phyloP scores from a whole-genome alignment of 1,140 invertebrate genomes.

The Rhysida immarginata region DNA sequence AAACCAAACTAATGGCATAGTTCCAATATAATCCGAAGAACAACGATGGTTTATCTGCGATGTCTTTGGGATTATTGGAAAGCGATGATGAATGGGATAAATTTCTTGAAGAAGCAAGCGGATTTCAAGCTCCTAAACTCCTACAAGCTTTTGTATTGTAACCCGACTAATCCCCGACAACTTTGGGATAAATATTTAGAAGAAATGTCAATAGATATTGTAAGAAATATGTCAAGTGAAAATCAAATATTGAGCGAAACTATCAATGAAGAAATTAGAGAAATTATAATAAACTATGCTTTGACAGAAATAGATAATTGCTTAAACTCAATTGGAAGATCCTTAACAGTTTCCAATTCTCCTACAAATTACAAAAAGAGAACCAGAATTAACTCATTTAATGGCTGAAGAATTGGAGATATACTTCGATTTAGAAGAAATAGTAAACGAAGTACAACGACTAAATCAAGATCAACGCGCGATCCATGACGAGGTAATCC shows the following conservation, averaged over 20 bases:
- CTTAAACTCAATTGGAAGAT: too few relatives aligned
- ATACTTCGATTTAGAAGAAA: neutral
- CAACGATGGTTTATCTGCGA: conserved; percentile 22
- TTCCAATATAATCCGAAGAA: neutral
- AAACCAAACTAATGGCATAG: neutral
- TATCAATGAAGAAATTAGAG: neutral
- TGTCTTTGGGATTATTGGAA: conserved; percentile 23
- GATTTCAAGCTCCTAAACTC: conserved; percentile 25
- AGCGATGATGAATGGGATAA: conserved; percentile 27
- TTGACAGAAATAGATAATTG: neutral
- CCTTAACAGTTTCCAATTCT: conserved; percentile 21
- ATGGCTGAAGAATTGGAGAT: neutral
- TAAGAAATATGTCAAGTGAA: neutral
- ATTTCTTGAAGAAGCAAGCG: conserved; percentile 25
- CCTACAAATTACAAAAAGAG: conserved; percentile 13
- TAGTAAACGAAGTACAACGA: neutral
- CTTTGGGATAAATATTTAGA: conserved; percentile 15
- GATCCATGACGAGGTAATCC: neutral
- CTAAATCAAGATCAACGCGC: neutral
- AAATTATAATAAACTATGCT: neutral
- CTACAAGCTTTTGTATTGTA: conserved; percentile 23
- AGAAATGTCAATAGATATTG: conserved; percentile 5
- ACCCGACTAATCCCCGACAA: conserved; percentile 10
- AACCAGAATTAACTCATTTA: neutral
- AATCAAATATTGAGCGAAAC: neutral